Conservation (phyloP, 2,888 invertebrate species). For the Protonemura montana region DNA sequence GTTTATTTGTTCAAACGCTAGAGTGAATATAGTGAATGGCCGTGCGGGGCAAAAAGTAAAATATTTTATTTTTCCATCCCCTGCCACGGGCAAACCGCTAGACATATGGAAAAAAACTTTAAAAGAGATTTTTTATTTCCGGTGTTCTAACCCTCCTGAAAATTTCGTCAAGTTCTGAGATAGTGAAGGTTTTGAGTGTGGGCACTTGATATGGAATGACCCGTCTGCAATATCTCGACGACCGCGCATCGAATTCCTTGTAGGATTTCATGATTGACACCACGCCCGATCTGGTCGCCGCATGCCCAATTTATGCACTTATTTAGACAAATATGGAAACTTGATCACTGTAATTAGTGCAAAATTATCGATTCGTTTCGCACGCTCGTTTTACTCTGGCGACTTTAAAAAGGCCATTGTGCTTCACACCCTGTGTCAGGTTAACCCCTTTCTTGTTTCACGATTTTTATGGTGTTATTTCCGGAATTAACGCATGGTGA, state of each 20-base stretch:
- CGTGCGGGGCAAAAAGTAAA: too few relatives aligned
- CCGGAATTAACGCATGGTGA: not conserved
- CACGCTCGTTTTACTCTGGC: not conserved
- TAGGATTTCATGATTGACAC: not conserved
- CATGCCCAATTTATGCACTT: not conserved
- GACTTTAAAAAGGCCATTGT: not conserved
- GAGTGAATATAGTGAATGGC: too few relatives aligned
- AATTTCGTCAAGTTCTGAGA: too few relatives aligned
- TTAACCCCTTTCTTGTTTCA: not conserved
- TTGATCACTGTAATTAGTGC: not conserved
- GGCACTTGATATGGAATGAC: too few relatives aligned
- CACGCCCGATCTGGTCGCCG: not conserved
- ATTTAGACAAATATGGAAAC: not conserved
- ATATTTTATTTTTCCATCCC: too few relatives aligned
- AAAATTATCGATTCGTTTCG: not conserved
- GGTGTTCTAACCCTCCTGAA: too few relatives aligned
- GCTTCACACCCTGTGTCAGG: not conserved
- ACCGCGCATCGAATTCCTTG: not conserved
- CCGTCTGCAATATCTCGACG: not conserved
- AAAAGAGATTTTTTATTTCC: too few relatives aligned
- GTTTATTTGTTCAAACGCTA: too few relatives aligned
- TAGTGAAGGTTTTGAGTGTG: too few relatives aligned
- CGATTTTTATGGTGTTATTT: not conserved
- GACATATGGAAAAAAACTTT: too few relatives aligned
- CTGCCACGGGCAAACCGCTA: too few relatives aligned